These are phyloP conservation scores for Trachurus trachurus DNA, from an alignment of 2,797 vertebrate genomes.

Conservation along the genomic window DNA sequence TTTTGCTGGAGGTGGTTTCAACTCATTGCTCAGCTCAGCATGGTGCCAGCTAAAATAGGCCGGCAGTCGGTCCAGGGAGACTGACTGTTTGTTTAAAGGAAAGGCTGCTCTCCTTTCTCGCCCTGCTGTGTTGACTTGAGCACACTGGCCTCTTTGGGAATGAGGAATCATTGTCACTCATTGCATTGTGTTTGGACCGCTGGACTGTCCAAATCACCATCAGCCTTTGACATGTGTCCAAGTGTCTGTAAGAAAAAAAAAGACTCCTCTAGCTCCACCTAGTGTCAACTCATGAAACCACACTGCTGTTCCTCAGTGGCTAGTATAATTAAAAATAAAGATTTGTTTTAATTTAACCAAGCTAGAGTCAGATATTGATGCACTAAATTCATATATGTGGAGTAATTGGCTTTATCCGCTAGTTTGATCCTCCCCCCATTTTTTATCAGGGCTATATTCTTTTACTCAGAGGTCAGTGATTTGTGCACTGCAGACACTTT, in stretches of 20 bases:
- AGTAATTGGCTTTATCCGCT: neutral
- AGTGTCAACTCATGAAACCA: slow-evolving; percentile 1
- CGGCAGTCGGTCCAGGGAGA: neutral
- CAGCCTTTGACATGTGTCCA: neutral
- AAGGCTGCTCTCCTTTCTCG: neutral
- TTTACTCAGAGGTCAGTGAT: neutral
- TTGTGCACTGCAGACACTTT: neutral
- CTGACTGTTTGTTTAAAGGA: slow-evolving; percentile 13
- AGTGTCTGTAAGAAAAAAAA: neutral
- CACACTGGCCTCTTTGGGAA: neutral
- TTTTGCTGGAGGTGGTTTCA: slow-evolving; percentile 10
- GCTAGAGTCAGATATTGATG: neutral
- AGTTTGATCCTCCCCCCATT: neutral
- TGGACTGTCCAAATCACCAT: neutral
- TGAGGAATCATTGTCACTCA: neutral
- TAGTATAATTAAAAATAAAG: neutral
- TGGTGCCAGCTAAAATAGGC: neutral
- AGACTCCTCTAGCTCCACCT: slow-evolving; percentile 32
- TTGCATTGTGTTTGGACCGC: neutral
- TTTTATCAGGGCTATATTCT: neutral
- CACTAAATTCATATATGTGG: neutral
- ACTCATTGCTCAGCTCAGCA: neutral
- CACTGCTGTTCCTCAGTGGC: neutral
- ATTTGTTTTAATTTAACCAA: neutral
- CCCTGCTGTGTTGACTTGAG: neutral